Base-by-base conservation (phyloP, 2,888 invertebrate genomes). In the Formica aserva region DNA sequence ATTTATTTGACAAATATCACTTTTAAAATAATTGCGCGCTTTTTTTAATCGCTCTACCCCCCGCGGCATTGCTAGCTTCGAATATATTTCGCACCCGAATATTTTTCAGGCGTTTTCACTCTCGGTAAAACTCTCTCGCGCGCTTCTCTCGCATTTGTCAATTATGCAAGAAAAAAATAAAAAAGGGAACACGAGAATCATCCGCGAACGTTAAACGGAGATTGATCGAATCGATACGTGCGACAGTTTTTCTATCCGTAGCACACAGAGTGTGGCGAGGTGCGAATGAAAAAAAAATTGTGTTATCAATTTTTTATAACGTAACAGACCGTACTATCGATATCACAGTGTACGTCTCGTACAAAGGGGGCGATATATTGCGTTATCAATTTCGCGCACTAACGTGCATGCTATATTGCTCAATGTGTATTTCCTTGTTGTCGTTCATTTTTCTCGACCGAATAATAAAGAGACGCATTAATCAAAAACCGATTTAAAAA, bases 271-370 rank as follows among this genome's bases (percentile, higher is more conserved):
- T 13, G 35, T 38, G 38, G 72, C 18, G 38, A 57, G 22, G 45
- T 32, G 45, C 45, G 45, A 75, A 45, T 32, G 32, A 15, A 45
- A 75, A 45, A 75, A 45, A 63, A 63, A 75, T 45, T 45, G 29
- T 41, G 74, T 74, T 75, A 75, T 75, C 75, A 75, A 75, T 63
- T 63, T 75, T 75, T 75, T 75, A 45, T 75, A 63, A 75, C 75
- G 22, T 32, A 63, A 63, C 62, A 63, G 32, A 32, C 8, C 62
- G n/a, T 29, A 18, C 45, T 15, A 32, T 75, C 63, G 63, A 45
- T 63, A 41, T 75, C 63, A 41, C 29, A 62, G n/a, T 22, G n/a
- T 9, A 3, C 62, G 32, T 32, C 63, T 63, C 45, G 32, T n/a
- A 52, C n/a, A 52, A 6, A n/a, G 52, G 52, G 41, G 22, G n/a